Evolutionary conservation across 2,113 vertebrate species (phyloP), one percentile per base, ranked within the genome.

Genomic region (Paralichthys olivaceus): DNA sequence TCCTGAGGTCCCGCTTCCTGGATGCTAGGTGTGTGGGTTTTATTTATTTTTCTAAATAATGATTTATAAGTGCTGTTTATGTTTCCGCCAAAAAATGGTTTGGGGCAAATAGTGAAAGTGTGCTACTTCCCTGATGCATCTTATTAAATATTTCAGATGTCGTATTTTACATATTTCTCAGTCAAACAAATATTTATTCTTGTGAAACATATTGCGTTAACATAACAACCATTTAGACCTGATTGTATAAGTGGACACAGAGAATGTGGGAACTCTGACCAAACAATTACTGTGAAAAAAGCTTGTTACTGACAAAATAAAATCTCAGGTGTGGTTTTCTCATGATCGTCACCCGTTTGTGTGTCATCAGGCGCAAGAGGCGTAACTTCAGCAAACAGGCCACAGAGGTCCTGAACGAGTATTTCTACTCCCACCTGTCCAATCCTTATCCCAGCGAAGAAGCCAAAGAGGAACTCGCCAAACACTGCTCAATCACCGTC

Each of bases 331-430:
- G 13, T 28, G 19, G 7, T 45, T 43, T 34, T 34, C 37, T 40
- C 37, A 40, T 40, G 37, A 19, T 55, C 9, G 3, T 55, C 14
- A 22, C 15, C 5, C 22, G 5, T 68, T 79, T 61, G 12, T 81
- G 4, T 81, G 20, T 83, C 69, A 2, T 20, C 79, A 97, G 96
- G 72, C 94, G 96, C n/a, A 97, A 97, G 84, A 94, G 96, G 28
- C 96, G 96, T 4, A 97, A 97, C 84, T 97, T 97, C 86, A 97
- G 96, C 91, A 97, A 97, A 77, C 96, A 97, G 91, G 96, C 96
- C 77, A 97, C 96, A 0, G 96, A 97, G 84, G 95, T 95, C 75
- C 91, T 97, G 63, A 97, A 97, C 22, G 96, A 97, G 77, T 97
- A 97, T 79, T 97, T 97, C 91, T 97, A 97, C 84, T 97, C 96